These are phyloP conservation scores for Ormia ochracea DNA, from an alignment of 2,888 invertebrate species.

Conservation along the genomic window DNA sequence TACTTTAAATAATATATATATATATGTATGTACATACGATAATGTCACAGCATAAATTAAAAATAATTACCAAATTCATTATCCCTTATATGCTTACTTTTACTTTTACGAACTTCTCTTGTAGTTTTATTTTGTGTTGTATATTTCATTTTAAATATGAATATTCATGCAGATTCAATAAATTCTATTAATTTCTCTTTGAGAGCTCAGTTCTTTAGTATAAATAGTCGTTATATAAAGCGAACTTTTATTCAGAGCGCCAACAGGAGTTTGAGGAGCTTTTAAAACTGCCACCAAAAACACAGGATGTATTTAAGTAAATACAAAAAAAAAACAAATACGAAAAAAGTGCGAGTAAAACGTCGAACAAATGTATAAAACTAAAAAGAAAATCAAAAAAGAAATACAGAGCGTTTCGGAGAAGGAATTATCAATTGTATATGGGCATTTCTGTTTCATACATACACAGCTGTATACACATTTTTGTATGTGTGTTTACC, in stretches of 20 bases:
- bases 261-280: constrained; percentile 41
- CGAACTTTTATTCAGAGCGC: constrained; percentile 14
- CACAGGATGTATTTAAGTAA: constrained; percentile 1
- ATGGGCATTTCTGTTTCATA: too few relatives aligned
- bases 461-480: too few relatives aligned
- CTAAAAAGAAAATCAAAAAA: constrained; percentile 14
- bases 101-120: neutral
- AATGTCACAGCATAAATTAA: neutral
- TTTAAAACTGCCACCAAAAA: constrained; percentile 26
- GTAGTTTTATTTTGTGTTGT: constrained; percentile 6
- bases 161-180: neutral
- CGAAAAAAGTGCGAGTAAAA: constrained; percentile 7
- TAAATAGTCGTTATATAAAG: neutral
- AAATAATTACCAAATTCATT: constrained; percentile 19
- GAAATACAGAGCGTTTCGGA: constrained; percentile 42
- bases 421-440: too few relatives aligned
- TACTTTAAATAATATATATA: neutral
- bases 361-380: neutral
- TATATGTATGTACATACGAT: neutral
- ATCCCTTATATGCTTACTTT: constrained; percentile 14
- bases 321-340: neutral
- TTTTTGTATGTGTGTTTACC: too few relatives aligned
- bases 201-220: neutral
- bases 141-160: neutral
- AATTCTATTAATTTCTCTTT: constrained; percentile 25